Percentiles rank a stretch among this genome's conserved stretches.
Evolutionary conservation across 2,888 invertebrate species (phyloP).

Genomic region (Amphipoea oculea): DNA sequence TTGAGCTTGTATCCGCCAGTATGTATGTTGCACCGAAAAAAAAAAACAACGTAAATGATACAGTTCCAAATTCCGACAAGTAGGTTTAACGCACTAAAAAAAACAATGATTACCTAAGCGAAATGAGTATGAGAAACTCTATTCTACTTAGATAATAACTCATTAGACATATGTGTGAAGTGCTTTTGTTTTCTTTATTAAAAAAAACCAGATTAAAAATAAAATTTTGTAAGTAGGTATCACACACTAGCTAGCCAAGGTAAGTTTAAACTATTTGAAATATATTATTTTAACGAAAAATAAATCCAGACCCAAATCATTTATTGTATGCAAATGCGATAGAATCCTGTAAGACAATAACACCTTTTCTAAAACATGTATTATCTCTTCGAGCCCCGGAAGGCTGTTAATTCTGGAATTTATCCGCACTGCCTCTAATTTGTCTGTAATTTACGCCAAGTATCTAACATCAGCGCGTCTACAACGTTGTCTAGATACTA

Average conservation of each 20-base stretch:
- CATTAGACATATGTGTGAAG: neutral
- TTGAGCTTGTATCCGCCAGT: conserved; percentile 38
- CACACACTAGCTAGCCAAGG: neutral
- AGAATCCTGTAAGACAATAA: conserved; percentile 4
- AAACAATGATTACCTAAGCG: neutral
- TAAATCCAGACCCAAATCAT: neutral
- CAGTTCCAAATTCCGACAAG: conserved; percentile 28
- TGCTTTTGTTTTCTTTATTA: neutral
- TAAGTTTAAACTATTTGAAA: neutral
- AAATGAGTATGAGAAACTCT: conserved; percentile 1
- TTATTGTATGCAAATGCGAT: neutral
- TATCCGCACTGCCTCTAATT: conserved; percentile 36
- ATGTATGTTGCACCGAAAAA: conserved; percentile 32
- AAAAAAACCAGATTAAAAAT: neutral
- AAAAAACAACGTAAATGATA: conserved; percentile 10
- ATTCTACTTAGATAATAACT: neutral
- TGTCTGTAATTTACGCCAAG: conserved; percentile 56
- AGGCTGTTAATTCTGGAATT: conserved; percentile 43
- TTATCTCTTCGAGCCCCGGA: conserved; percentile 32
- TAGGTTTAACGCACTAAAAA: neutral
- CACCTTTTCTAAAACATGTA: conserved; percentile 7
- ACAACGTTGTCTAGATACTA: conserved; percentile 52
- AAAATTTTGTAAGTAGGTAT: neutral
- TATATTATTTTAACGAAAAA: neutral
- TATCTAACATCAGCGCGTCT: conserved; percentile 49